These are phyloP conservation scores for Melanotaenia pygmaea DNA, from an alignment of 2,797 vertebrate genomes.

Conservation along the genomic window DNA sequence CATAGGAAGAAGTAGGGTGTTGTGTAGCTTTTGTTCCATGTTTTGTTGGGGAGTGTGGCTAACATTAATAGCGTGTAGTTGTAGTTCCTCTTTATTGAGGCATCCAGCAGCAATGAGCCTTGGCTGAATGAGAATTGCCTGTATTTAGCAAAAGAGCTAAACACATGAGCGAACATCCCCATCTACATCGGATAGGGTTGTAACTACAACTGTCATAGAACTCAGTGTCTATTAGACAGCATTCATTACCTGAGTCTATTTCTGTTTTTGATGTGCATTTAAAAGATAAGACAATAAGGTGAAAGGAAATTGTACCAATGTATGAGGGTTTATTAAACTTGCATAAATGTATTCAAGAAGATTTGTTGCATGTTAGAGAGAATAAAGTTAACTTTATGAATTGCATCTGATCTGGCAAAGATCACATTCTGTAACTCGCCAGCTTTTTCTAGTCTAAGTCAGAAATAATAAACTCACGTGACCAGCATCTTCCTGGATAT, in stretches of 20 bases:
- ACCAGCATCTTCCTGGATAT: not conserved
- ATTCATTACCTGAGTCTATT: not conserved
- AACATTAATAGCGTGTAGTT: constrained; percentile 81
- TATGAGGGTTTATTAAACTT: too few species aligned
- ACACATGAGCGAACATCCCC: constrained; percentile 20
- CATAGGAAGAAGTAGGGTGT: constrained; percentile 73
- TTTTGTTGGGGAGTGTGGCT: constrained; percentile 80
- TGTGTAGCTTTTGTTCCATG: constrained; percentile 78
- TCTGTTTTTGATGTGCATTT: not conserved
- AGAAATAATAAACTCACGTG: not conserved
- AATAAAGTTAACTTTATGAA: not conserved
- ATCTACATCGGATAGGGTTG: not conserved
- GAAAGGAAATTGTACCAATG: not conserved
- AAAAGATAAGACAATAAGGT: not conserved
- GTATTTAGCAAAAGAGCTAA: constrained; percentile 49
- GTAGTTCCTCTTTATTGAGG: constrained; percentile 62
- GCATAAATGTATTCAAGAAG: too few species aligned
- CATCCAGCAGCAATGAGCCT: constrained; percentile 53
- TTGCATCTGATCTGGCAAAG: not conserved
- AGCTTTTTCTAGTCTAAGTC: not conserved
- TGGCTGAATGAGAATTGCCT: constrained; percentile 28
- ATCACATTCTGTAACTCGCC: not conserved
- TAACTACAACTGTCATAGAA: too few species aligned
- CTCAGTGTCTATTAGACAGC: not conserved
- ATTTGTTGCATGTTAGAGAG: too few species aligned